Conservation (phyloP, 2,113 vertebrate species). For the Vombatus ursinus region DNA sequence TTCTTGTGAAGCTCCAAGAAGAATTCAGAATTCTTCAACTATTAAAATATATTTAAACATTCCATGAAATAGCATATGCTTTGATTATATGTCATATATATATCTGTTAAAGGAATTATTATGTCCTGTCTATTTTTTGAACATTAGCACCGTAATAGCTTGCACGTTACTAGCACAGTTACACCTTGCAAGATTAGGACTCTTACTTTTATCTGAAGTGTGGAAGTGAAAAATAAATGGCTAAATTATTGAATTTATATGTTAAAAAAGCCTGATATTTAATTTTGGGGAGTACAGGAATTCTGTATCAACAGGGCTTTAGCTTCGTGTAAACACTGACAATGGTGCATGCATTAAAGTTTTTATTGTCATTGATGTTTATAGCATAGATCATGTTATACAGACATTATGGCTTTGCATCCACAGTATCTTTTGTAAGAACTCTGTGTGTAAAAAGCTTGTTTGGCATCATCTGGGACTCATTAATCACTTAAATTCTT, state of each 20-base stretch:
- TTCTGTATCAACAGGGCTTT: accelerated
- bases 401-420: background rate
- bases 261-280: background rate
- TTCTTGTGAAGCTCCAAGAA: background rate
- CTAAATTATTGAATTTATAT: background rate
- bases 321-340: background rate
- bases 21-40: background rate
- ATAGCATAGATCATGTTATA: background rate
- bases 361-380: background rate
- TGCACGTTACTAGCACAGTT: background rate
- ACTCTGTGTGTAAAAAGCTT: background rate
- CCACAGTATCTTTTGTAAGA: background rate
- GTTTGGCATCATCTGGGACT: background rate
- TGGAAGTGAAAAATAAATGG: background rate
- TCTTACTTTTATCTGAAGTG: background rate
- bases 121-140: background rate
- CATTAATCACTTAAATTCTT: background rate
- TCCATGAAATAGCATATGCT: background rate
- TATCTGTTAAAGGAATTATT: background rate
- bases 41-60: background rate
- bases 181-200: background rate
- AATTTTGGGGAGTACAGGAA: background rate
- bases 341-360: background rate
- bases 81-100: background rate
- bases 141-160: background rate